A percentile compares a stretch with the other conserved stretches of the same genome.
These are phyloP conservation scores for Heteromurus nitidus DNA, from an alignment of 2,888 invertebrate species.

Conservation along the genomic window DNA sequence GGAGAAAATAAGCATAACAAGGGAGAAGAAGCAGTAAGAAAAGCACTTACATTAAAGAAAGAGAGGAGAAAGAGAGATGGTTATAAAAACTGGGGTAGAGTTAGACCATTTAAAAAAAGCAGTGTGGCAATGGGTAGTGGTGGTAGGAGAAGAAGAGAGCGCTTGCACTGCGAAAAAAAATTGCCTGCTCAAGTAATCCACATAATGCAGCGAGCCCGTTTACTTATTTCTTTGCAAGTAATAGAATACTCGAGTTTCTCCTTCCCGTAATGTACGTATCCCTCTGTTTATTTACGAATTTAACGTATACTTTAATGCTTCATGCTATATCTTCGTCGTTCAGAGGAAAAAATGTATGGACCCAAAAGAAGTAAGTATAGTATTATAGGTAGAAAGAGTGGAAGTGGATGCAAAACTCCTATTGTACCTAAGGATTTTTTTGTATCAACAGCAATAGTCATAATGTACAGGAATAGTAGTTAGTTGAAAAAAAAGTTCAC, in stretches of 20 bases:
- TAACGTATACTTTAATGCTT: constrained; percentile 1
- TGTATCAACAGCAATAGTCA: constrained; percentile 3
- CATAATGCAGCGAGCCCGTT: constrained; percentile 28
- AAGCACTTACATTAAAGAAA: too few species aligned
- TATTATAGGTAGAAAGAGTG: neutral
- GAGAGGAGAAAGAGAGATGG: constrained; percentile 1
- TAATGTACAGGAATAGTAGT: neutral
- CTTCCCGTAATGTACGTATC: neutral
- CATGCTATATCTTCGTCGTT: neutral
- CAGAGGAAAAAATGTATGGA: neutral
- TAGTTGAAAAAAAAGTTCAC: constrained; percentile 29
- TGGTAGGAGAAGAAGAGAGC: too few species aligned
- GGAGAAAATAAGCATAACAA: neutral
- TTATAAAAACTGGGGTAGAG: neutral
- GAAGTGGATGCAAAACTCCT: too few species aligned
- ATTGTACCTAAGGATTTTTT: too few species aligned
- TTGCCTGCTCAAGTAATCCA: constrained; percentile 29
- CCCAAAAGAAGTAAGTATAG: neutral
- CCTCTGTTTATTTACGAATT: constrained; percentile 10
- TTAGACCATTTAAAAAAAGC: neutral
- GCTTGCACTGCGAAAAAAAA: too few species aligned
- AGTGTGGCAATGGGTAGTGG: too few species aligned
- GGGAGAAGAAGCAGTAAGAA: too few species aligned
- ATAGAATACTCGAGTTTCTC: constrained; percentile 21
- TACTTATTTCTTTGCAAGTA: constrained; percentile 17